These are phyloP conservation scores for Paedocypris micromegethes DNA, from an alignment of 2,797 vertebrate species.

Conservation along the genomic window DNA sequence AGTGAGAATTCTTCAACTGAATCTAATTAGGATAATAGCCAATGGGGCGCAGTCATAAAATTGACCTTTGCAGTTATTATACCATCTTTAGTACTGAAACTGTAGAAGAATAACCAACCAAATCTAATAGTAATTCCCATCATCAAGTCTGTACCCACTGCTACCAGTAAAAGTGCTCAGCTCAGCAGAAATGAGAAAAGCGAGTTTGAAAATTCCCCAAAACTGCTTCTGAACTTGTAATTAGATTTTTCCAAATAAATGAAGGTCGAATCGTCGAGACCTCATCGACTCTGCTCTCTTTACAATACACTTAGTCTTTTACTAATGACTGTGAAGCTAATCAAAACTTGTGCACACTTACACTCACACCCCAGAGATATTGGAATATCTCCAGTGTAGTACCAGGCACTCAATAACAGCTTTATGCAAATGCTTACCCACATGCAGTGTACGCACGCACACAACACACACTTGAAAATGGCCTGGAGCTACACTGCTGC, in stretches of 20 bases:
- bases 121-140: neutral
- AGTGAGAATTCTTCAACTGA: conserved; percentile 2
- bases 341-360: conserved; percentile 32
- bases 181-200: no score
- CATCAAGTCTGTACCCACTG: no score
- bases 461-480: conserved; percentile 10
- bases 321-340: conserved; percentile 24
- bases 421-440: conserved; percentile 36
- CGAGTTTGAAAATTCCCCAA: no score
- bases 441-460: conserved; percentile 16
- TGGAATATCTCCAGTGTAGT: conserved; percentile 9
- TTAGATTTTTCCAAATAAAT: neutral
- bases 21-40: conserved; percentile 3
- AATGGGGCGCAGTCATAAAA: neutral
- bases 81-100: neutral
- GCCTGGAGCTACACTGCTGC: conserved; percentile 37
- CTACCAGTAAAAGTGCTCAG: no score
- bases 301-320: conserved; percentile 29
- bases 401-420: conserved; percentile 31
- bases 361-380: conserved; percentile 20
- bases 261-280: neutral
- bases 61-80: conserved; percentile 1
- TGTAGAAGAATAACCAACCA: conserved; percentile 10
- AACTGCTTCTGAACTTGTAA: no score
- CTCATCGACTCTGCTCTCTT: conserved; percentile 10